These are phyloP conservation scores for Hesperophylax magnus DNA, from an alignment of 1,140 invertebrate genomes.

Conservation along the genomic window DNA sequence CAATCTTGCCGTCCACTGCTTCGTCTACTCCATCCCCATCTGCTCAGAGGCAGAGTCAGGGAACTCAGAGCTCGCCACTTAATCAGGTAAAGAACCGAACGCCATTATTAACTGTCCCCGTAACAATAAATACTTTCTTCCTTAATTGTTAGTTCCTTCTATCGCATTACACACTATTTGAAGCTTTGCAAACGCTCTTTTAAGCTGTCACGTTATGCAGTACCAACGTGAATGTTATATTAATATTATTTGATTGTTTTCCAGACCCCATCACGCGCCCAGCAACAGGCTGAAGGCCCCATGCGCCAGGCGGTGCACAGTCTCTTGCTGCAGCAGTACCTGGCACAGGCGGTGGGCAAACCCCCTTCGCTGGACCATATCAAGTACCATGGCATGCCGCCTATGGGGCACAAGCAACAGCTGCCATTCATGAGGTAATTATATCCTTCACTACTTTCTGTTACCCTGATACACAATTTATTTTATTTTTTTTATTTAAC, in stretches of 20 bases:
- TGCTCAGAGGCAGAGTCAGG: conserved; percentile 36
- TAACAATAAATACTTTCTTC: too few relatives aligned
- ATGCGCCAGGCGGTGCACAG: conserved; percentile 69
- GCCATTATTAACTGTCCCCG: background rate
- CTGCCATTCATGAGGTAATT: conserved; percentile 64
- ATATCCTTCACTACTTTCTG: background rate
- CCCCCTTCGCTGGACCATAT: conserved; percentile 65
- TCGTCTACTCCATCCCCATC: conserved; percentile 61
- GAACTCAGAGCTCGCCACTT: conserved; percentile 65
- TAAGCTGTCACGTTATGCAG: too few relatives aligned
- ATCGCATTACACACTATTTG: too few relatives aligned
- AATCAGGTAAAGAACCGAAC: conserved; percentile 60
- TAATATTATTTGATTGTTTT: background rate
- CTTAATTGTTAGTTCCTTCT: too few relatives aligned
- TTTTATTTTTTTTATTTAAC: too few relatives aligned
- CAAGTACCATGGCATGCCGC: conserved; percentile 66
- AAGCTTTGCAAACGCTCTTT: too few relatives aligned
- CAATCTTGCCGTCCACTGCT: conserved; percentile 68
- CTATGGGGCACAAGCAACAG: conserved; percentile 59
- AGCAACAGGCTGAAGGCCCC: conserved; percentile 52
- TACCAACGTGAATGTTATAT: too few relatives aligned
- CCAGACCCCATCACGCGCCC: background rate
- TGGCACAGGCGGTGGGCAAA: conserved; percentile 61
- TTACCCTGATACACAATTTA: too few relatives aligned
- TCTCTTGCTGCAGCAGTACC: conserved; percentile 67